Conservation (phyloP, 2,113 vertebrate genomes). For the Heliornis fulica region DNA sequence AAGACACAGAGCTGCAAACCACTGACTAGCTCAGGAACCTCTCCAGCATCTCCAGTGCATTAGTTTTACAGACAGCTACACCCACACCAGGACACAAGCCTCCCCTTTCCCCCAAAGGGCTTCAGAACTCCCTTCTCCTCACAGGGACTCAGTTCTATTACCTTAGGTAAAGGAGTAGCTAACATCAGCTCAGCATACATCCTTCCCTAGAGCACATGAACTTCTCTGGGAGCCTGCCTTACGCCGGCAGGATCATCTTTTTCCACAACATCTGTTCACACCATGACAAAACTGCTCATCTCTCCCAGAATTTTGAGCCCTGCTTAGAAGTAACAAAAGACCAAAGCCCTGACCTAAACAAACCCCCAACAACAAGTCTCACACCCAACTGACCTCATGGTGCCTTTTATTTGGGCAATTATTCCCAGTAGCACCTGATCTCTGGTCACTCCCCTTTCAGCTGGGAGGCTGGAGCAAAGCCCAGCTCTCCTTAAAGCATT, state of each 20-base stretch:
- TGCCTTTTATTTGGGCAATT: not conserved
- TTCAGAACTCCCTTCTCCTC: not conserved
- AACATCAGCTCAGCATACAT: not conserved
- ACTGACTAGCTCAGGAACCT: fast-evolving
- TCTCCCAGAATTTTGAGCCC: not conserved
- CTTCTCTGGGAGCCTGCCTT: not conserved
- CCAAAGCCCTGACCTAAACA: not conserved
- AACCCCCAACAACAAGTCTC: not conserved
- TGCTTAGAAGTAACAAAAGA: not conserved
- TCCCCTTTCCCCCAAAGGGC: not conserved
- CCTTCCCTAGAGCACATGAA: not conserved
- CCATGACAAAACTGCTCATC: not conserved
- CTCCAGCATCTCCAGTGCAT: not conserved
- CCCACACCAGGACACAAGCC: not conserved
- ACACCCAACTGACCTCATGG: not conserved
- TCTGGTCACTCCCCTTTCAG: not conserved
- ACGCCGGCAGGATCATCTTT: not conserved
- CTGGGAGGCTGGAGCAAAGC: constrained; percentile 16
- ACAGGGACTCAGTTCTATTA: not conserved
- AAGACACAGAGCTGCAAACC: not conserved
- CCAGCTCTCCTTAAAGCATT: not conserved
- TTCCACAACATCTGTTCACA: not conserved
- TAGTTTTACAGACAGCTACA: not conserved
- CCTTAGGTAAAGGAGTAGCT: not conserved
- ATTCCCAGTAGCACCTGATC: not conserved